Evolutionary conservation across 2,888 invertebrate species (phyloP), one percentile per base, ranked within the genome.

Genomic region (Phrixothrix hirtus): DNA sequence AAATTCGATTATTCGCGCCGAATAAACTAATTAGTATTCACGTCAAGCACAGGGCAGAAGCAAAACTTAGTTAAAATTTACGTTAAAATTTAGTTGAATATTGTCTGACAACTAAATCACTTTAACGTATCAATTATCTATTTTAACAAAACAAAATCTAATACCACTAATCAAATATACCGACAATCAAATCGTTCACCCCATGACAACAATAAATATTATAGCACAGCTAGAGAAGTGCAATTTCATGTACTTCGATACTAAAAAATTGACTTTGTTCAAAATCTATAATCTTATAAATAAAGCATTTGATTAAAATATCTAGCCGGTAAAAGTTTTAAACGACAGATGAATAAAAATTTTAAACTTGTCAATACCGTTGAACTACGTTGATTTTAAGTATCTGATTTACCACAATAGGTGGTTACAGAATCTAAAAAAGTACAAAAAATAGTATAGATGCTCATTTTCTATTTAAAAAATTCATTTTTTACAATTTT

Each of bases 1-100:
- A 47, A 55, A 55, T 55, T 55, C 55, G 55, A 55, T 51, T 55
- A 55, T 51, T 55, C 51, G 37, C 49, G 43, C 37, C 51, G 51
- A 51, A 55, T 55, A 55, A 55, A 55, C 55, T 55, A 55, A 55
- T 55, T 55, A 55, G 55, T 39, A 45, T 47, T 47, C 55, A 55
- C 51, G 51, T 51, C 55, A 55, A 45, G 36, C 38, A 48, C 51
- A 55, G 45, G 38, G 51, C 42, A 48, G 30, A 49, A 45, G 49
- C 49, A 49, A 54, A 49, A 48, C 45, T 54, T 54, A 49, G 54
- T 54, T 54, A 48, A 54, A 54, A 45, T 49, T 54, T 48, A 43
- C 53, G 53, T 53, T 53, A 53, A 49, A 52, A 46, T 52, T 43
- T 41, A 46, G 46, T 41, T 45, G 52, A 46, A 53, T 53, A 53